Conservation (phyloP, 1,140 invertebrate species). For the Thaumatotibia leucotreta region DNA sequence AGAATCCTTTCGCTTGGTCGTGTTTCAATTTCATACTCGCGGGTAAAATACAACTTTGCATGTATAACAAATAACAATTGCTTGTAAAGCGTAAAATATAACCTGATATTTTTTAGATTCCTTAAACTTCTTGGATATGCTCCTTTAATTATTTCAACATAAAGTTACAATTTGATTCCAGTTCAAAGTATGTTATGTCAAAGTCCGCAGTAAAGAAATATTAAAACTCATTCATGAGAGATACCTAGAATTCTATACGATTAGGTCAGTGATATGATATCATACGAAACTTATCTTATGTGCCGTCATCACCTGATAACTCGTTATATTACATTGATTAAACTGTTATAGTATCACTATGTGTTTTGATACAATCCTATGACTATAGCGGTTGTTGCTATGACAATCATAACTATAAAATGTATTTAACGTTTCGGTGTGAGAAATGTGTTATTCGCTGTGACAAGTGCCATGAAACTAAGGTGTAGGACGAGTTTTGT, state of each 20-base stretch:
- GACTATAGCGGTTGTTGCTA: background rate
- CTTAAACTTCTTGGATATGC: no score
- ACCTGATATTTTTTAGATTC: no score
- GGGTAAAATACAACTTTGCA: no score
- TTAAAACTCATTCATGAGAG: background rate
- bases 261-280: constrained; percentile 2
- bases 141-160: no score
- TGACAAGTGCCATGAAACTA: background rate
- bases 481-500: background rate
- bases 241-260: background rate
- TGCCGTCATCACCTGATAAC: constrained; percentile 6
- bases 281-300: background rate
- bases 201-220: no score
- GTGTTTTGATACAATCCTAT: background rate
- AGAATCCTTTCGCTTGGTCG: no score
- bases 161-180: no score
- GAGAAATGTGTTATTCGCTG: background rate
- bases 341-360: background rate
- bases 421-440: background rate
- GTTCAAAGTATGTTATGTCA: no score
- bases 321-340: constrained; percentile 1
- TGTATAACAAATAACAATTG: no score
- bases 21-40: no score
- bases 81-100: no score
- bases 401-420: background rate